Evolutionary conservation across 2,888 invertebrate species (phyloP).

Genomic region (Seladonia tumulorum): DNA sequence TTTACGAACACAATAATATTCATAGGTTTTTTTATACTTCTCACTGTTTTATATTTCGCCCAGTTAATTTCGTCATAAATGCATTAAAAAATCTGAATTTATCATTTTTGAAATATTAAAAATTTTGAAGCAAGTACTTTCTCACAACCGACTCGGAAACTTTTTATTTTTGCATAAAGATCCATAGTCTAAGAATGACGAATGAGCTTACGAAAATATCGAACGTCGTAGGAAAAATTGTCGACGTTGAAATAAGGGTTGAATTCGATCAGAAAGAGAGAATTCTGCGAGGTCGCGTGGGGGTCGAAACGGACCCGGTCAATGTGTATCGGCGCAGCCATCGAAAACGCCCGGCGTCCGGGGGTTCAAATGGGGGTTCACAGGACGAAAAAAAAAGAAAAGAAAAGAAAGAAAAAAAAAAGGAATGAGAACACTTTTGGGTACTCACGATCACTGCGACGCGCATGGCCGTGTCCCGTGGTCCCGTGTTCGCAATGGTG

Average conservation of each 20-base stretch:
- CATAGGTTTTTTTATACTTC: too few species aligned
- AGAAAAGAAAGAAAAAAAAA: slow-evolving; percentile 1
- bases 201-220: too few species aligned
- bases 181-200: not conserved
- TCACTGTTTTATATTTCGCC: too few species aligned
- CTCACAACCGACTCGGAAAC: not conserved
- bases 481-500: slow-evolving; percentile 68
- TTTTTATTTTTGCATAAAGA: not conserved
- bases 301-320: not conserved
- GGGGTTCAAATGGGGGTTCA: not conserved
- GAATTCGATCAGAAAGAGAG: not conserved
- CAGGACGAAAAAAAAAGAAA: not conserved
- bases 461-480: slow-evolving; percentile 69
- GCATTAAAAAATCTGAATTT: not conserved
- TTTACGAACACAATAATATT: too few species aligned
- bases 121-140: not conserved
- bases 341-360: not conserved
- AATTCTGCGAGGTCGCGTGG: not conserved
- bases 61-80: too few species aligned
- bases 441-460: slow-evolving; percentile 76
- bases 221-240: not conserved
- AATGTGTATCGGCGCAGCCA: not conserved
- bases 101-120: not conserved
- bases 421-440: slow-evolving; percentile 37
- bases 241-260: not conserved